These are phyloP conservation scores for Brachionus koreanus DNA, from an alignment of 1,140 invertebrate species.

Conservation along the genomic window DNA sequence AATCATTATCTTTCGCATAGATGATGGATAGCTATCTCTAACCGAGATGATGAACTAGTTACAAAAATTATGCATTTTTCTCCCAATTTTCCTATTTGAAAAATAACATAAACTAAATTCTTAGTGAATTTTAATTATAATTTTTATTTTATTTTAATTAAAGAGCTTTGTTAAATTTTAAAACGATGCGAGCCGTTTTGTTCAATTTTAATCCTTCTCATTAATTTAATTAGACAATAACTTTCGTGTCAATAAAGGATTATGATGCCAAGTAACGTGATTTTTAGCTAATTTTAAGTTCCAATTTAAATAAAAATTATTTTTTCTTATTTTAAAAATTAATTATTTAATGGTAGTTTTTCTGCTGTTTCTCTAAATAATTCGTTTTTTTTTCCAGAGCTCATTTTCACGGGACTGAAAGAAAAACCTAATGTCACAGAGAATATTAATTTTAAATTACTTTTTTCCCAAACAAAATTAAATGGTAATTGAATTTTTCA, in stretches of 20 bases:
- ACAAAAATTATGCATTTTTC: conserved; percentile 6
- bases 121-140: neutral
- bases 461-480: too few relatives aligned
- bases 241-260: neutral
- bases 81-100: neutral
- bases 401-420: too few relatives aligned
- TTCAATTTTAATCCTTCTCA: neutral
- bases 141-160: neutral
- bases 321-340: too few relatives aligned
- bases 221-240: neutral
- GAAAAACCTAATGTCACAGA: too few relatives aligned
- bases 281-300: too few relatives aligned
- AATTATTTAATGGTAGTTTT: too few relatives aligned
- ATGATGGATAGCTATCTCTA: conserved; percentile 12
- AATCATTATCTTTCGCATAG: conserved; percentile 20
- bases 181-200: neutral
- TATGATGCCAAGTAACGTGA: neutral
- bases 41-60: conserved; percentile 17
- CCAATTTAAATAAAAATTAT: too few relatives aligned
- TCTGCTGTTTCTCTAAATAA: too few relatives aligned
- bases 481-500: too few relatives aligned
- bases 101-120: neutral
- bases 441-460: too few relatives aligned
- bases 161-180: neutral
- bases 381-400: too few relatives aligned